Evolutionary conservation across 1,140 invertebrate genomes (phyloP).

Genomic region (Drosophila sechellia): DNA sequence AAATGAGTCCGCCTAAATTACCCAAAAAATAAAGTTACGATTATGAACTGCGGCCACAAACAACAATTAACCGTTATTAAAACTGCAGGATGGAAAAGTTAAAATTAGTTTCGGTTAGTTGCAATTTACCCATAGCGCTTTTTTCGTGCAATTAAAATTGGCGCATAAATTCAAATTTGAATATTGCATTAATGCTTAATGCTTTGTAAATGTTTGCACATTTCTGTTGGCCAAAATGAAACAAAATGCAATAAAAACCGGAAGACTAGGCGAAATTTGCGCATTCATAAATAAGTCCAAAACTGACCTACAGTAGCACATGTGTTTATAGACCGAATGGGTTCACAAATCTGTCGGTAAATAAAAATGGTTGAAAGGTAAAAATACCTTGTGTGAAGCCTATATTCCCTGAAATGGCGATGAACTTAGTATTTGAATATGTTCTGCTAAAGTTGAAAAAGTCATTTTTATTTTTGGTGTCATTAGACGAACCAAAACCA

Average conservation of each 20-base stretch:
- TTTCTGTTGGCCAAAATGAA: slow-evolving; percentile 44
- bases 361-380: not conserved
- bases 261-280: slow-evolving; percentile 1
- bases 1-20: slow-evolving; percentile 3
- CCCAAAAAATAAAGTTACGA: not conserved
- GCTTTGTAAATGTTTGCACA: slow-evolving; percentile 59
- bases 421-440: no score
- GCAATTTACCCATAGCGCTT: slow-evolving; percentile 49
- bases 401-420: not conserved
- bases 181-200: slow-evolving; percentile 77
- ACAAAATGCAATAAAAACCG: slow-evolving; percentile 39
- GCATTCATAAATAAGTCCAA: slow-evolving; percentile 6
- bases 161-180: slow-evolving; percentile 51
- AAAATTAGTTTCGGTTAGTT: slow-evolving; percentile 36
- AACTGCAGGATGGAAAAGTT: slow-evolving; percentile 21
- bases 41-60: slow-evolving; percentile 4
- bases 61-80: slow-evolving; percentile 33
- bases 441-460: no score
- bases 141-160: slow-evolving; percentile 68
- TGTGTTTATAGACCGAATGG: slow-evolving; percentile 1
- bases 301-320: not conserved
- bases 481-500: no score
- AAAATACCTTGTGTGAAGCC: no score
- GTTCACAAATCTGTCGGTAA: not conserved
- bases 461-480: no score